Evolutionary conservation across 2,888 invertebrate genomes (phyloP).

Genomic region (Drosophila flavopinicola): DNA sequence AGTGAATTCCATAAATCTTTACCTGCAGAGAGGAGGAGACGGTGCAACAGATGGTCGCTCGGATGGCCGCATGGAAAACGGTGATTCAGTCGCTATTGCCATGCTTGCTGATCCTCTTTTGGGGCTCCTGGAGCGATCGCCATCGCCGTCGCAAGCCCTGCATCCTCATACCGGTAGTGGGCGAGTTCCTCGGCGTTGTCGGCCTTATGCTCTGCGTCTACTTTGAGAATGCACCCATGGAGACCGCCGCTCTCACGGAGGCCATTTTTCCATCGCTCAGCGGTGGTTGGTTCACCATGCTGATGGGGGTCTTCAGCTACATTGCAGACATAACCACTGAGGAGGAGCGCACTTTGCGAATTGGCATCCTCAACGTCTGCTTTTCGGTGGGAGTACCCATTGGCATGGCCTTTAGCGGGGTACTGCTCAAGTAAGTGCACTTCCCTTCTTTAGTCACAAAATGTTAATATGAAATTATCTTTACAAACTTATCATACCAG

Average conservation of each 20-base stretch:
- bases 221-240: conserved; percentile 91
- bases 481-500: too few relatives aligned
- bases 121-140: conserved; percentile 91
- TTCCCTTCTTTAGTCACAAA: too few relatives aligned
- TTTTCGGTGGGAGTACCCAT: conserved; percentile 94
- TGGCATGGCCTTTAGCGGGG: conserved; percentile 94
- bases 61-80: conserved; percentile 94
- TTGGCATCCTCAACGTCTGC: conserved; percentile 95
- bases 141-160: conserved; percentile 87
- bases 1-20: not conserved
- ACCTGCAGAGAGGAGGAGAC: conserved; percentile 86
- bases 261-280: conserved; percentile 92
- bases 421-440: conserved; percentile 86
- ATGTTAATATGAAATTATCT: too few relatives aligned
- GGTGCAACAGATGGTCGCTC: conserved; percentile 90
- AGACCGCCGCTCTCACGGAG: conserved; percentile 91
- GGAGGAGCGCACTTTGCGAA: conserved; percentile 92
- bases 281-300: conserved; percentile 94
- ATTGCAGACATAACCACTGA: conserved; percentile 94
- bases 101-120: conserved; percentile 91
- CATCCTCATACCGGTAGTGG: conserved; percentile 92
- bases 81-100: conserved; percentile 92
- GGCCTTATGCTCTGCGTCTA: conserved; percentile 92
- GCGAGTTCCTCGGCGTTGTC: conserved; percentile 91
- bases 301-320: conserved; percentile 95